phyloP scores from a whole-genome alignment of 2,888 invertebrate genomes.

The Macrophya alboannulata region DNA sequence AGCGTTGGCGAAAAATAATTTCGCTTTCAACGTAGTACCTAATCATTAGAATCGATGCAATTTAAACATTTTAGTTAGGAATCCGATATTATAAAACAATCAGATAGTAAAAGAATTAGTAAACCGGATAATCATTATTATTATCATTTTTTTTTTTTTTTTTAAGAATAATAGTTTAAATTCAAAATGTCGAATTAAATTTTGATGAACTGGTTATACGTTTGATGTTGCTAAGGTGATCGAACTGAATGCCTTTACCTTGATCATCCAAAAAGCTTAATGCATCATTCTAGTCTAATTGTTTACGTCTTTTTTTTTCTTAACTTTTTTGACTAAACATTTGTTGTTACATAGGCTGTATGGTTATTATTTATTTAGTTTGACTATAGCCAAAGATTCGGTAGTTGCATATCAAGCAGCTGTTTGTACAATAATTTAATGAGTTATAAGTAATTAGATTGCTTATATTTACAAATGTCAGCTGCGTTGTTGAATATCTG shows the following conservation, averaged over 20 bases:
- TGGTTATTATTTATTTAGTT: constrained; percentile 33
- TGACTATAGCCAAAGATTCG: constrained; percentile 34
- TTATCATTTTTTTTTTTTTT: no score
- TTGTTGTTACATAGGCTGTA: constrained; percentile 25
- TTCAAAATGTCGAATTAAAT: neutral
- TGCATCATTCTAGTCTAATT: constrained; percentile 38
- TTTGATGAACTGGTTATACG: neutral
- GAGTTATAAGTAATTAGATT: neutral
- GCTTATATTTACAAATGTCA: neutral
- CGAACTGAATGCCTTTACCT: constrained; percentile 7
- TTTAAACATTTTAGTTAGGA: neutral
- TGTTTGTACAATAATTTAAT: constrained; percentile 23
- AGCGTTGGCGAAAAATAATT: neutral
- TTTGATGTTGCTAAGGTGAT: constrained; percentile 3
- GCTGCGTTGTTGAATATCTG: neutral
- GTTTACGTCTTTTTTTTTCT: neutral
- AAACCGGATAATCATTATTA: neutral
- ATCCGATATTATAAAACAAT: neutral
- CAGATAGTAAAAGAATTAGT: no score
- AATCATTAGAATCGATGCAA: neutral
- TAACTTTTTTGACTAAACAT: neutral
- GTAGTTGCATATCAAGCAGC: constrained; percentile 34
- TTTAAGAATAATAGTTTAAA: constrained; percentile 4
- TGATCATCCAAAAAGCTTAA: neutral
- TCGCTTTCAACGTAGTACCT: neutral